phyloP scores from a whole-genome alignment of 2,113 vertebrate species.

The Chaetorhynchus papuensis region DNA sequence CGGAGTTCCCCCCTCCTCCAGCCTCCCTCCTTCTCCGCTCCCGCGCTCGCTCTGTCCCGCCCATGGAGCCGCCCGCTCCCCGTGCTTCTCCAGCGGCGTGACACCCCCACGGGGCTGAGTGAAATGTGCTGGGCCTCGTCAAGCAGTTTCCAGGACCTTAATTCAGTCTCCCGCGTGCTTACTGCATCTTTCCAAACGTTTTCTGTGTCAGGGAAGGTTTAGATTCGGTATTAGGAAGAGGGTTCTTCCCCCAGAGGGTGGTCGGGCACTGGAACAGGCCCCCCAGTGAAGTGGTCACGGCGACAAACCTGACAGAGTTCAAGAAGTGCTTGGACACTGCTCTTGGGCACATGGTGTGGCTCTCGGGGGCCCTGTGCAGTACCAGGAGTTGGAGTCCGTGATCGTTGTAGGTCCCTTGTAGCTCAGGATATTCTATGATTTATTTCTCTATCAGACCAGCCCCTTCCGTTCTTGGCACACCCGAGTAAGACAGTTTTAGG shows the following conservation, averaged over 20 bases:
- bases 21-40: background rate
- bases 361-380: no score
- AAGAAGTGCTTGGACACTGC: background rate
- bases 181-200: background rate
- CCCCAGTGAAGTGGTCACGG: background rate
- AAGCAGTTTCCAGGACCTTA: background rate
- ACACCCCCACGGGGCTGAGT: background rate
- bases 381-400: background rate
- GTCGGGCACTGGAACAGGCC: background rate
- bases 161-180: background rate
- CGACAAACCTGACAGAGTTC: background rate
- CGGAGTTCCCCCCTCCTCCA: rapidly evolving
- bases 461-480: background rate
- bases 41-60: background rate
- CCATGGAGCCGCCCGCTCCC: background rate
- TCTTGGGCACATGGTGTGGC: background rate
- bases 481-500: background rate
- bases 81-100: background rate
- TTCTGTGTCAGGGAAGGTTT: background rate
- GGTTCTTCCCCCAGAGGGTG: background rate
- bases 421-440: background rate
- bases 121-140: background rate
- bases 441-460: rapidly evolving
- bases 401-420: background rate
- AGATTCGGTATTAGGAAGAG: background rate